Conservation (phyloP, 2,113 vertebrate species). For the Ciconia boyciana region DNA sequence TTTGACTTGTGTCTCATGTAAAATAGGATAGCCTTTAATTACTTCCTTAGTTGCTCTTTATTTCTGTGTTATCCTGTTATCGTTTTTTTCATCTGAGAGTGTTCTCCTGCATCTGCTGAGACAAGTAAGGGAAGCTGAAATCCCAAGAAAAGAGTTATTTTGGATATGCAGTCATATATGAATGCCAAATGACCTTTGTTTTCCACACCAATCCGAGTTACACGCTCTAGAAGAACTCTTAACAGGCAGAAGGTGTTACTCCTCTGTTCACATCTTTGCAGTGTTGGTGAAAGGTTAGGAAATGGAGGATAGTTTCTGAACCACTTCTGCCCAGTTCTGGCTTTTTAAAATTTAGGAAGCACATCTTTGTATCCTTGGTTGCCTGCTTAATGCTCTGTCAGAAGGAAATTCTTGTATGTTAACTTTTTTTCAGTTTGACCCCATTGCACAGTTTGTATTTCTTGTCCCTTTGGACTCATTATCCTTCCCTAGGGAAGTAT, state of each 20-base stretch:
- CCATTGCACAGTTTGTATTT: background rate
- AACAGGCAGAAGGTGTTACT: background rate
- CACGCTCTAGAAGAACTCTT: background rate
- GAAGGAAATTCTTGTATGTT: background rate
- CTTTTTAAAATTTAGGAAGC: background rate
- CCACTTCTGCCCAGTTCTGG: background rate
- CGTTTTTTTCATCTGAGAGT: background rate
- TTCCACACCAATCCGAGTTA: background rate
- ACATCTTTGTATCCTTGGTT: background rate
- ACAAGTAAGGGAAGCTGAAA: background rate
- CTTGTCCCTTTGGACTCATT: background rate
- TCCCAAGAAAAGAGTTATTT: slow-evolving; percentile 11
- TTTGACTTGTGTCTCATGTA: background rate
- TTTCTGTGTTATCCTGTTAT: background rate
- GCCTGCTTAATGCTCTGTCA: background rate
- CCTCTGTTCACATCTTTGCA: background rate
- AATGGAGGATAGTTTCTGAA: background rate
- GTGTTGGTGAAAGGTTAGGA: background rate
- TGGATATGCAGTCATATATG: background rate
- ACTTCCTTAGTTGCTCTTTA: background rate
- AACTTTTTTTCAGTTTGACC: background rate
- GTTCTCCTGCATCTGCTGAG: background rate
- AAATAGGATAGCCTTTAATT: slow-evolving; percentile 5
- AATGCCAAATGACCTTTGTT: background rate
- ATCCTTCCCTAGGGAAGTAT: background rate